phyloP scores from a whole-genome alignment of 2,113 vertebrate species.

The Platysteira castanea region DNA sequence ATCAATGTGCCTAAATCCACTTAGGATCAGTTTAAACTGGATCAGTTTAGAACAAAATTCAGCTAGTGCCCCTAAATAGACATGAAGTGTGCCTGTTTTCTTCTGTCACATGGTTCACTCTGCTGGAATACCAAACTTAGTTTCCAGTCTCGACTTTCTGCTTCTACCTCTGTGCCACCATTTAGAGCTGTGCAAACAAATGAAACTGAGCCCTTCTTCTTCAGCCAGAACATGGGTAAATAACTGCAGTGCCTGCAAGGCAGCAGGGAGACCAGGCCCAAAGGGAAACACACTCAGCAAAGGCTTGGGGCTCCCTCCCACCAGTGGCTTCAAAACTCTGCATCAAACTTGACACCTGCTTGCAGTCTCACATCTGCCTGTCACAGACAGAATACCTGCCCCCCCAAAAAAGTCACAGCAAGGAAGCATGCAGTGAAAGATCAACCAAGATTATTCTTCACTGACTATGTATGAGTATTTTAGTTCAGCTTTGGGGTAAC shows the following conservation, averaged over 20 bases:
- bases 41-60: neutral
- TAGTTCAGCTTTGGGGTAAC: neutral
- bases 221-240: neutral
- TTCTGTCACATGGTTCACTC: neutral
- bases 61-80: neutral
- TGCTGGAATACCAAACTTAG: neutral
- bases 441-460: neutral
- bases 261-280: neutral
- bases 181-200: neutral
- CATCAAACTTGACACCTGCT: neutral
- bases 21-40: neutral
- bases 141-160: neutral
- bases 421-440: neutral
- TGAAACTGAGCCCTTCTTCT: neutral
- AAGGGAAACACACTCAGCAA: neutral
- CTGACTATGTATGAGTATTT: neutral
- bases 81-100: rapidly evolving
- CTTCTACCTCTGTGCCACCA: neutral
- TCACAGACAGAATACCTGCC: neutral
- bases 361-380: neutral
- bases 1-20: neutral
- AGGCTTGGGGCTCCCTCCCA: neutral
- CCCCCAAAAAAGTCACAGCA: neutral
- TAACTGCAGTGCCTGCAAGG: neutral
- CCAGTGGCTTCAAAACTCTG: neutral